Conservation (phyloP, 2,888 invertebrate genomes). For the Nymphalis c-album region DNA sequence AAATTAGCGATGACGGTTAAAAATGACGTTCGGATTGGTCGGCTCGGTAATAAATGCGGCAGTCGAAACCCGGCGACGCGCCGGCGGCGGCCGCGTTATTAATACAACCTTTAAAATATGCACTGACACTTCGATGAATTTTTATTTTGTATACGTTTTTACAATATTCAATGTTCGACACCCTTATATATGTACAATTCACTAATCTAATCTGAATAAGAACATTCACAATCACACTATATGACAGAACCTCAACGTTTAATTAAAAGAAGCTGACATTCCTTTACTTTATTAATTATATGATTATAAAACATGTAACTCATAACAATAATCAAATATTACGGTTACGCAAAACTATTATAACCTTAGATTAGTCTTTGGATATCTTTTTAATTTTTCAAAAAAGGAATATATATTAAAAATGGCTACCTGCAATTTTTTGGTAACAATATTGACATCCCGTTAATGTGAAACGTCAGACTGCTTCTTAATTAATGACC, state of each 20-base stretch:
- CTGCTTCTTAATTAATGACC: conserved; percentile 70
- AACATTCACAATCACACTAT: too few species aligned
- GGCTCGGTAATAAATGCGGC: conserved; percentile 46
- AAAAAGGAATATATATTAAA: background rate
- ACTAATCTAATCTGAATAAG: too few species aligned
- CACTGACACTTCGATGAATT: conserved; percentile 37
- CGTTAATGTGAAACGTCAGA: conserved; percentile 32
- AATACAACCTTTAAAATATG: conserved; percentile 53
- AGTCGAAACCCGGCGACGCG: conserved; percentile 50
- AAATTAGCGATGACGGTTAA: conserved; percentile 80
- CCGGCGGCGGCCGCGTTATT: conserved; percentile 51
- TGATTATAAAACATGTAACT: too few species aligned
- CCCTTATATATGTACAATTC: background rate
- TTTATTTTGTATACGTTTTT: conserved; percentile 25
- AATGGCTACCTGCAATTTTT: conserved; percentile 35
- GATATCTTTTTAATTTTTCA: background rate
- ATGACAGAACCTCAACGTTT: too few species aligned
- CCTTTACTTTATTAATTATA: too few species aligned
- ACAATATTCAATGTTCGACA: background rate
- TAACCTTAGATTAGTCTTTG: background rate
- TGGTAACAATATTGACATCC: conserved; percentile 35
- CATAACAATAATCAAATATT: too few species aligned
- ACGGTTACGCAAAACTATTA: background rate
- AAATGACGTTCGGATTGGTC: conserved; percentile 70
- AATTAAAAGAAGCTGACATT: too few species aligned